These are phyloP conservation scores for Polypedilum pembai DNA, from an alignment of 1,140 invertebrate genomes.

Conservation along the genomic window DNA sequence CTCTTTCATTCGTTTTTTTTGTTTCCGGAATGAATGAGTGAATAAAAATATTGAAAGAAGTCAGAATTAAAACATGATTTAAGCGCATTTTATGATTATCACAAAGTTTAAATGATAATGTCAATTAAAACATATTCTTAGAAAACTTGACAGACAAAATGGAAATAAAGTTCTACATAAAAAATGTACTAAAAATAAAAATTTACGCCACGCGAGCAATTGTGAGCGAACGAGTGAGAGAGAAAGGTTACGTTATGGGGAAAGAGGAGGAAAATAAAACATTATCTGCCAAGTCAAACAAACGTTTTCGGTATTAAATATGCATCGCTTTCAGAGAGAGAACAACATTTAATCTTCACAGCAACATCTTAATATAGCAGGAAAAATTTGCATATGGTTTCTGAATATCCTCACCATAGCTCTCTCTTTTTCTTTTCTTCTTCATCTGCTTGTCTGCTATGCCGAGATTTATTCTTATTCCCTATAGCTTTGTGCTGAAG, in stretches of 20 bases:
- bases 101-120: no score
- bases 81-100: not conserved
- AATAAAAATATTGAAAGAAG: no score
- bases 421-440: not conserved
- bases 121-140: no score
- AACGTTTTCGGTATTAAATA: constrained; percentile 21
- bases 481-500: no score
- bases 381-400: constrained; percentile 26
- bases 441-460: not conserved
- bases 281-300: constrained; percentile 19
- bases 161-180: not conserved
- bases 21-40: not conserved
- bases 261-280: not conserved
- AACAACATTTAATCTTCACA: constrained; percentile 11
- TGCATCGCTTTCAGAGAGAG: not conserved
- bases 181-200: not conserved
- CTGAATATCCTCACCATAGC: not conserved
- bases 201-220: no score
- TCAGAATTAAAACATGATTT: not conserved
- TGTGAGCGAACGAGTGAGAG: not conserved
- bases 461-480: no score
- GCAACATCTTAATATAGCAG: not conserved
- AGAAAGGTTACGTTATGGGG: not conserved
- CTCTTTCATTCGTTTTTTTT: not conserved
- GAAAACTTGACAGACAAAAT: not conserved